Conservation (phyloP, 1,140 invertebrate genomes). For the Brachionus rotundiformis region DNA sequence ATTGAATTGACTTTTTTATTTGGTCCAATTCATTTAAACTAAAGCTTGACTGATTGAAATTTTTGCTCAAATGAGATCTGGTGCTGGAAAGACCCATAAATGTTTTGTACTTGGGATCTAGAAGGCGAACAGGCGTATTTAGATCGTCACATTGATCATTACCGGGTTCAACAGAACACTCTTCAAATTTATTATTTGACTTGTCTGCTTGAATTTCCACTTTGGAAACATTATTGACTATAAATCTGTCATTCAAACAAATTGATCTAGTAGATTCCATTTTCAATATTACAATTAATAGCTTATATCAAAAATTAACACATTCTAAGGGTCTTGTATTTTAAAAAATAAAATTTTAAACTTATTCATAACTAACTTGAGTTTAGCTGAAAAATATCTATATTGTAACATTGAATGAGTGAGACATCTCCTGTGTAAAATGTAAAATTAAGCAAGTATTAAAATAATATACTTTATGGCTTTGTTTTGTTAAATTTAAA, state of each 20-base stretch:
- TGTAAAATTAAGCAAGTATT: not conserved
- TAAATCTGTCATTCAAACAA: not conserved
- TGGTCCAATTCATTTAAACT: conserved; percentile 12
- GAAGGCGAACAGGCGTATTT: not conserved
- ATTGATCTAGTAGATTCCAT: not conserved
- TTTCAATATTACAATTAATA: not conserved
- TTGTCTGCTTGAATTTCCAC: not conserved
- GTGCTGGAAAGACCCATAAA: not conserved
- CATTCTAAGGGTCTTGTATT: not conserved
- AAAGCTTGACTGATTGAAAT: not conserved
- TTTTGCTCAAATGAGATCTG: not conserved
- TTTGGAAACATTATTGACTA: not conserved
- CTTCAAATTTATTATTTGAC: not conserved
- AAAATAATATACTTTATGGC: too few species aligned
- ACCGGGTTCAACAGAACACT: not conserved
- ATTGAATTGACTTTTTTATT: not conserved
- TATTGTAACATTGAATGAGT: not conserved
- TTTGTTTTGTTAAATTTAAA: not conserved
- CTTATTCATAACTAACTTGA: conserved; percentile 16
- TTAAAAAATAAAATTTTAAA: not conserved
- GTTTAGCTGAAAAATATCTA: not conserved
- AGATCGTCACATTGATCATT: not conserved
- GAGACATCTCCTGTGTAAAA: not conserved
- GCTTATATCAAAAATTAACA: not conserved
- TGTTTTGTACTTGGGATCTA: not conserved